These are phyloP conservation scores for Eupithecia insigniata DNA, from an alignment of 2,888 invertebrate genomes.

Conservation along the genomic window DNA sequence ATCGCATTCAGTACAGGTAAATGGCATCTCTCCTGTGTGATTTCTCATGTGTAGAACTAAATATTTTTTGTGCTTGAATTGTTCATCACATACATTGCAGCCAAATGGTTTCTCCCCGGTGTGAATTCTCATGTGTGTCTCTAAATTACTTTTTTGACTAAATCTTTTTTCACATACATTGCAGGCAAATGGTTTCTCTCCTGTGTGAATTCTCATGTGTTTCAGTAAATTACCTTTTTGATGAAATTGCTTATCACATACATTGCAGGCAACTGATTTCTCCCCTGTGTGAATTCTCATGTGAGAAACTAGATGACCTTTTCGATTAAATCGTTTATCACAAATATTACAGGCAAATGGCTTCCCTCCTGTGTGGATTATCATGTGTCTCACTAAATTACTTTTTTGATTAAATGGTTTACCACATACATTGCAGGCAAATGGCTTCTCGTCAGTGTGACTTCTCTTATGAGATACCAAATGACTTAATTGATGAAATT, in stretches of 20 bases:
- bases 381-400: constrained; percentile 8
- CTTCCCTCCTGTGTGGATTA: constrained; percentile 2
- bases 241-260: background rate
- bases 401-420: constrained; percentile 8
- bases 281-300: background rate
- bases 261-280: background rate
- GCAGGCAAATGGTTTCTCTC: background rate
- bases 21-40: constrained; percentile 1
- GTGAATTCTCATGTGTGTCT: background rate
- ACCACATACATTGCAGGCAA: background rate
- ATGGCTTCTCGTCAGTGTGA: constrained; percentile 6
- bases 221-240: background rate
- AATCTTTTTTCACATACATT: background rate
- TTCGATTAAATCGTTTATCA: constrained; percentile 6
- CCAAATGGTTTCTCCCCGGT: background rate
- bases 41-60: background rate
- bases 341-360: background rate
- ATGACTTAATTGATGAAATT: background rate
- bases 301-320: background rate
- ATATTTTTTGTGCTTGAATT: background rate
- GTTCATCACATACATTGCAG: background rate
- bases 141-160: background rate
- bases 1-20: constrained; percentile 4
- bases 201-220: constrained; percentile 1
- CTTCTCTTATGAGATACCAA: background rate